Evolutionary conservation across 2,797 vertebrate species (phyloP).

Genomic region (Toxotes lorentzi): DNA sequence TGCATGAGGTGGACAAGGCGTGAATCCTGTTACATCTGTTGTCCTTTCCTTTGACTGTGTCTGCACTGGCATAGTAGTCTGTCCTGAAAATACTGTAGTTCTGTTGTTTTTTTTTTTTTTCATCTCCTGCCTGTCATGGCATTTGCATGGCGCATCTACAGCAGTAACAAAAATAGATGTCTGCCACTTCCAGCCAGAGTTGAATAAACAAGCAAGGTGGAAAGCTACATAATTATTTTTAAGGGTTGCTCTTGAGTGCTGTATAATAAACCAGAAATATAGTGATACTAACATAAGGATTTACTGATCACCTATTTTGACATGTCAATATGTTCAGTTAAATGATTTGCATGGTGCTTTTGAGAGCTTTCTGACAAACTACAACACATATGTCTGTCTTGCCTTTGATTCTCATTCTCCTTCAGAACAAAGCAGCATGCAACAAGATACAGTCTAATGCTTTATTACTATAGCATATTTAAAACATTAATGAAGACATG

Average conservation of each 20-base stretch:
- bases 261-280: constrained; percentile 3
- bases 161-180: constrained; percentile 32
- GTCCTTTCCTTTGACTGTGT: neutral
- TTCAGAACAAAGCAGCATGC: no score
- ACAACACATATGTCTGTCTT: neutral
- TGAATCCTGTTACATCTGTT: constrained; percentile 19
- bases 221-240: neutral
- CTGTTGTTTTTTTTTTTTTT: neutral
- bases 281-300: no score
- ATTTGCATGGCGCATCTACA: constrained; percentile 24
- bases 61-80: constrained; percentile 17
- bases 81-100: neutral
- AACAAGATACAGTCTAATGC: neutral
- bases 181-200: neutral
- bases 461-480: neutral
- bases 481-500: neutral
- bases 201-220: neutral
- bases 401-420: no score
- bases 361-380: neutral
- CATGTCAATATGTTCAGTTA: neutral
- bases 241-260: neutral
- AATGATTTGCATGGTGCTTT: neutral
- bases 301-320: neutral
- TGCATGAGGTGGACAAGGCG: constrained; percentile 30
- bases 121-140: constrained; percentile 4